A percentile compares a stretch with the other conserved stretches of the same genome.
Conservation (phyloP, 2,888 invertebrate genomes). For the Hydriomena furcata region DNA sequence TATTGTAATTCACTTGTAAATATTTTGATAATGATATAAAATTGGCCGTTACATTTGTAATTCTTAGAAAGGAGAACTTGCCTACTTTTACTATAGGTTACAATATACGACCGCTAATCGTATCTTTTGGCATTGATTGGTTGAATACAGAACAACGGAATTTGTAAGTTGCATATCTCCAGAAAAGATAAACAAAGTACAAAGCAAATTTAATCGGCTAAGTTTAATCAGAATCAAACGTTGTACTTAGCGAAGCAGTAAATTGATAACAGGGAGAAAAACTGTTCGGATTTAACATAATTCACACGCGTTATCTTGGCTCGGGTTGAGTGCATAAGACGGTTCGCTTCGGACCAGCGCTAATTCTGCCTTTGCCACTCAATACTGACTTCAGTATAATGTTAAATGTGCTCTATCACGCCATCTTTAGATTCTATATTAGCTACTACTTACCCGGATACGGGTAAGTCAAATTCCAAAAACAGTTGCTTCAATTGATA, state of each 20-base stretch:
- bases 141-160: too few species aligned
- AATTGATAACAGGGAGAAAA: conserved; percentile 73
- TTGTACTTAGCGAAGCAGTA: conserved; percentile 63
- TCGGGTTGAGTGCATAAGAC: conserved; percentile 56
- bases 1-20: conserved; percentile 48
- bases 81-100: too few species aligned
- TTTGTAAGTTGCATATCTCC: background rate
- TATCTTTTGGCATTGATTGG: too few species aligned
- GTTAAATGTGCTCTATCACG: conserved; percentile 3
- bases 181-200: conserved; percentile 9
- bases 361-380: conserved; percentile 4
- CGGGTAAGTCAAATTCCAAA: background rate
- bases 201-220: conserved; percentile 48
- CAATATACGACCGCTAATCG: too few species aligned
- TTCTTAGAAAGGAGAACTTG: conserved; percentile 39
- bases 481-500: too few species aligned
- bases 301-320: conserved; percentile 73
- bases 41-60: conserved; percentile 39
- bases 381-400: background rate
- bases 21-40: conserved; percentile 43
- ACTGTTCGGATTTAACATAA: conserved; percentile 73
- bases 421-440: background rate
- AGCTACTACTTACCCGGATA: too few species aligned
- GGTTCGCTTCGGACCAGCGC: conserved; percentile 6
- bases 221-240: conserved; percentile 67